These are phyloP conservation scores for Eilema depressum DNA, from an alignment of 2,888 invertebrate genomes.

Conservation along the genomic window DNA sequence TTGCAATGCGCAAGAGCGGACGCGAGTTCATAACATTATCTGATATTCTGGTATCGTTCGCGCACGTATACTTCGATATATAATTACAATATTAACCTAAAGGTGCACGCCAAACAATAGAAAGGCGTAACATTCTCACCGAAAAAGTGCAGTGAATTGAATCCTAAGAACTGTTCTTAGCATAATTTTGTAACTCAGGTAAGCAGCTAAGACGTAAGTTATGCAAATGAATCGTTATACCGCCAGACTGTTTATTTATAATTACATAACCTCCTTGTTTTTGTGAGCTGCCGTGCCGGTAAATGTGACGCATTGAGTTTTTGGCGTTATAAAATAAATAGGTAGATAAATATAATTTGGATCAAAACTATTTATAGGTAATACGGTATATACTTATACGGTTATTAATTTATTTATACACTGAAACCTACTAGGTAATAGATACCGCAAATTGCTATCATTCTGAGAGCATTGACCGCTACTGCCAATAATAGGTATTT, in stretches of 20 bases:
- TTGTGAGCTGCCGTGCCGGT: not conserved
- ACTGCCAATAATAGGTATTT: no score
- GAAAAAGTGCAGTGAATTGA: not conserved
- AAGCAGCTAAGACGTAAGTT: not conserved
- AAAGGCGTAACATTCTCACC: not conserved
- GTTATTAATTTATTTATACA: no score
- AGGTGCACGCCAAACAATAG: not conserved
- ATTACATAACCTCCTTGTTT: not conserved
- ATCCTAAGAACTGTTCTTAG: not conserved
- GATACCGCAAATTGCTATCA: no score
- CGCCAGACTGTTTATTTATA: not conserved
- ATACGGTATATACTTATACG: no score
- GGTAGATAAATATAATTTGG: no score
- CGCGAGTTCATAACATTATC: conserved; percentile 52
- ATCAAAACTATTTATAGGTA: no score
- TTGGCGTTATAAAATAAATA: not conserved
- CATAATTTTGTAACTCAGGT: not conserved
- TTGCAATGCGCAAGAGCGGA: conserved; percentile 64
- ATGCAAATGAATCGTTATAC: not conserved
- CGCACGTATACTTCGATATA: conserved; percentile 27
- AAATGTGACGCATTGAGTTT: not conserved
- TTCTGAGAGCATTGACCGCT: no score
- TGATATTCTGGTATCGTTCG: conserved; percentile 34
- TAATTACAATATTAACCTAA: conserved; percentile 18
- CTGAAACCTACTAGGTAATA: no score